phyloP scores from a whole-genome alignment of 2,113 vertebrate genomes.

The Notothenia coriiceps region DNA sequence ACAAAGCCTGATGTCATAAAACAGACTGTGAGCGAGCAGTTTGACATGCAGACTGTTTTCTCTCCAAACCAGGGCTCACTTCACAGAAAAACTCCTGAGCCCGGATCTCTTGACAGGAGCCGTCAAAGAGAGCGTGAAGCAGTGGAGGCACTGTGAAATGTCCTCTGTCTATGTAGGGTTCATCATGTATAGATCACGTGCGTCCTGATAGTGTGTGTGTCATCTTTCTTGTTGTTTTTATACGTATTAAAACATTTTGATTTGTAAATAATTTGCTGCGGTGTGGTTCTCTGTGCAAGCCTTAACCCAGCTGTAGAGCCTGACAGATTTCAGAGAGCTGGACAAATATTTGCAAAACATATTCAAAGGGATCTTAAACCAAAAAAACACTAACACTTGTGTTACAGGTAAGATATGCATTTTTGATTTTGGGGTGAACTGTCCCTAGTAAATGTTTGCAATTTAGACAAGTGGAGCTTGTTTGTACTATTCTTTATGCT shows the following conservation, averaged over 20 bases:
- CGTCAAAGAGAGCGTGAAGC: neutral
- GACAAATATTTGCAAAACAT: too few species aligned
- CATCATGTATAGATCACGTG: slow-evolving; percentile 35
- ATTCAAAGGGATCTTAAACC: too few species aligned
- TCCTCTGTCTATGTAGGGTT: slow-evolving; percentile 44
- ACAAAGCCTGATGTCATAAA: slow-evolving; percentile 26
- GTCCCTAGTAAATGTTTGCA: too few species aligned
- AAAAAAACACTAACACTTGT: too few species aligned
- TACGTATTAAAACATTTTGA: slow-evolving; percentile 76
- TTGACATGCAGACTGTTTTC: slow-evolving; percentile 25
- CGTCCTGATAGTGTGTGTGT: slow-evolving; percentile 22
- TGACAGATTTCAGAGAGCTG: neutral
- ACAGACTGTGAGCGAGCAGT: slow-evolving; percentile 44
- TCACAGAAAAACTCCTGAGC: slow-evolving; percentile 25
- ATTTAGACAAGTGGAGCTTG: too few species aligned
- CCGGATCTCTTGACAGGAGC: neutral
- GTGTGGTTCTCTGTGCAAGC: slow-evolving; percentile 15
- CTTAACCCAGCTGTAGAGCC: too few species aligned
- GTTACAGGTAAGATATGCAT: too few species aligned
- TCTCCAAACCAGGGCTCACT: slow-evolving; percentile 14
- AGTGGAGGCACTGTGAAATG: slow-evolving; percentile 15
- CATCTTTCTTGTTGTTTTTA: slow-evolving; percentile 63
- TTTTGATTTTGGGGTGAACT: too few species aligned
- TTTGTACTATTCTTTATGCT: too few species aligned
- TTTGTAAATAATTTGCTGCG: slow-evolving; percentile 46